These are phyloP conservation scores for Lagopus leucura DNA, from an alignment of 2,113 vertebrate genomes.

Conservation along the genomic window DNA sequence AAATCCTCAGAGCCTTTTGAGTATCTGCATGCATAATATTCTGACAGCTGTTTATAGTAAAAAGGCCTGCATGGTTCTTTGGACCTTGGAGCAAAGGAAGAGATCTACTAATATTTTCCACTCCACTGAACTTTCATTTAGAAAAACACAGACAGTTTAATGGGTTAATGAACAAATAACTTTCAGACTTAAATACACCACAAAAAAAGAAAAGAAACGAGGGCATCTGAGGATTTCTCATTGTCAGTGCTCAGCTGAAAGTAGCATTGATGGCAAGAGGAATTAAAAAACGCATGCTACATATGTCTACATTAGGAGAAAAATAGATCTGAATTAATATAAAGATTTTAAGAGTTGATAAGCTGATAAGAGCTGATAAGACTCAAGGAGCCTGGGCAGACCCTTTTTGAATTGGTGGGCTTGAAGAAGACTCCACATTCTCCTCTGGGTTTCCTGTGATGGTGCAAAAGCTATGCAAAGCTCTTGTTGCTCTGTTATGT, in stretches of 20 bases:
- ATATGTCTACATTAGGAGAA: not conserved
- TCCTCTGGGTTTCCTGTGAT: not conserved
- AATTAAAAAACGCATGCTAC: not conserved
- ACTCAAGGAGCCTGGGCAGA: not conserved
- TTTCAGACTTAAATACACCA: not conserved
- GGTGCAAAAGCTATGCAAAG: not conserved
- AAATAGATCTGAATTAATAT: not conserved
- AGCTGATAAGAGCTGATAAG: not conserved
- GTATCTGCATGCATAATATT: not conserved
- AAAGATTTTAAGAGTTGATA: not conserved
- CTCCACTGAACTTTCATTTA: slow-evolving; percentile 7
- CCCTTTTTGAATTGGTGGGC: not conserved
- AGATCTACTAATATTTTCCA: not conserved
- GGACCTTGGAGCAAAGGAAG: not conserved
- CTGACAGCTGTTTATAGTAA: slow-evolving; percentile 10
- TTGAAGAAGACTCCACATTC: not conserved
- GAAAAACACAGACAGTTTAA: slow-evolving; percentile 11
- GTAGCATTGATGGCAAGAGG: not conserved
- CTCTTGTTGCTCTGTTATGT: not conserved
- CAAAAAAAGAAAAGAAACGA: not conserved
- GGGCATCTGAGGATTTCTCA: not conserved
- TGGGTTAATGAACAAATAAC: slow-evolving; percentile 9
- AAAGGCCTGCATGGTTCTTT: not conserved
- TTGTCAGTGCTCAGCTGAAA: not conserved
- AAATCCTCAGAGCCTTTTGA: not conserved